These are phyloP conservation scores for Gasteruption jaculator DNA, from an alignment of 2,888 invertebrate species.

Conservation along the genomic window DNA sequence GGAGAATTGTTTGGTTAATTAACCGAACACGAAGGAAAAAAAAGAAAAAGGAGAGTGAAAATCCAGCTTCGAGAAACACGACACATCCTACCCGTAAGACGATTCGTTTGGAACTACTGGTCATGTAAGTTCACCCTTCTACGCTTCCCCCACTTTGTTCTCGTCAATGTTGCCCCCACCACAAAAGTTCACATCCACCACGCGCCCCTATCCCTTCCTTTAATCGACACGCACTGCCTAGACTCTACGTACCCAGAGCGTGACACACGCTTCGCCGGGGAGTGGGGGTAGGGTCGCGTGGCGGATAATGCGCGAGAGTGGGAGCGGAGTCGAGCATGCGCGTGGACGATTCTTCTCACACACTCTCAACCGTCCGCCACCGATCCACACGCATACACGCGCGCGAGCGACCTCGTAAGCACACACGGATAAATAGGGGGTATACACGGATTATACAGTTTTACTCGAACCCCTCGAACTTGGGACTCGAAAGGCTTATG, in stretches of 20 bases:
- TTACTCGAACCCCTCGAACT: too few relatives aligned
- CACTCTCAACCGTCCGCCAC: background rate
- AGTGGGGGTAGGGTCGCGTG: slow-evolving; percentile 48
- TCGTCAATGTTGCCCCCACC: slow-evolving; percentile 23
- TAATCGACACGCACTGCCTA: slow-evolving; percentile 41
- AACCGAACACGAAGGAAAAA: too few relatives aligned
- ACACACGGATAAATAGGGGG: too few relatives aligned
- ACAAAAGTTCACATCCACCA: slow-evolving; percentile 23
- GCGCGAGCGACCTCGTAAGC: too few relatives aligned
- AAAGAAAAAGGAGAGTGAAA: too few relatives aligned
- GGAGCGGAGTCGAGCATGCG: background rate
- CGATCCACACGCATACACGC: too few relatives aligned
- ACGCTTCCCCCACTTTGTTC: slow-evolving; percentile 30
- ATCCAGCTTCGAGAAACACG: background rate
- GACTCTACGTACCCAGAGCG: slow-evolving; percentile 42
- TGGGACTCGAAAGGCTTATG: too few relatives aligned
- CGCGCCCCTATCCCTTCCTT: slow-evolving; percentile 43
- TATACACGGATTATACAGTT: too few relatives aligned
- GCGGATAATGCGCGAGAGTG: slow-evolving; percentile 26
- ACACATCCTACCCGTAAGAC: slow-evolving; percentile 37
- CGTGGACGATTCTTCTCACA: background rate
- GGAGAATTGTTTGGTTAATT: too few relatives aligned
- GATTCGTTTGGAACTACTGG: slow-evolving; percentile 45
- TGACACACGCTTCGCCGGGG: slow-evolving; percentile 42
- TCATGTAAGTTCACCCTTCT: slow-evolving; percentile 30